Evolutionary conservation across 2,113 vertebrate species (phyloP), one percentile per base, ranked within the genome.

Genomic region (Sturnus vulgaris): DNA sequence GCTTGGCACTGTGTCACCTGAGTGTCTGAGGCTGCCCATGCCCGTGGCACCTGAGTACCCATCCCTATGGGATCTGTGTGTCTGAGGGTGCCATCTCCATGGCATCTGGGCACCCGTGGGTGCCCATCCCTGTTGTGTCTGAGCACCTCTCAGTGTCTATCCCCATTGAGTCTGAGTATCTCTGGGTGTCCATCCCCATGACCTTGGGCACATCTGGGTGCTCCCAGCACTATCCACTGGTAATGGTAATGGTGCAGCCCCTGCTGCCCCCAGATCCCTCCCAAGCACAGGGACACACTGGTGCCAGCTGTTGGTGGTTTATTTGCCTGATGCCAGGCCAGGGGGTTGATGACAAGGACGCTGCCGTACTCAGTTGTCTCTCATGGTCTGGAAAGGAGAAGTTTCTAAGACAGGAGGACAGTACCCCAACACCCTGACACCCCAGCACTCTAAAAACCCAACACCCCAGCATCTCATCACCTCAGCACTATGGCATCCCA

Each of bases 41-140:
- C 31, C 55, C 0, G 0, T 31, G 64, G 20, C 13, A 37, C 5
- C 22, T 4, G 61, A 28, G 39, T 30, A 31, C 17, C 31, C 9
- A 5, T 25, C n/a, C 11, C 39, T 1, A 0, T 15, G n/a, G 63
- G 9, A 15, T 25, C 25, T 33, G 22, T 10, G 13, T 37, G 16
- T 8, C 17, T 15, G 5, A 9, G 68, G 10, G 61, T 52, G 57
- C 61, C 20, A 11, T 30, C 31, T 19, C 49, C 0, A 0, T 8
- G 20, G 18, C 17, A 14, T 44, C 42, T 21, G 25, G 42, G 47
- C 23, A 15, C 30, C 14, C 31, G 33, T 11, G 24, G 40, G 31
- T 24, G 9, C 22, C 24, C 40, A 23, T 46, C 60, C 25, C 60
- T 10, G 1, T 6, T 15, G 47, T n/a, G 10, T 30, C 28, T 44